Conservation (phyloP, 2,797 vertebrate genomes). For the Todus mexicanus region DNA sequence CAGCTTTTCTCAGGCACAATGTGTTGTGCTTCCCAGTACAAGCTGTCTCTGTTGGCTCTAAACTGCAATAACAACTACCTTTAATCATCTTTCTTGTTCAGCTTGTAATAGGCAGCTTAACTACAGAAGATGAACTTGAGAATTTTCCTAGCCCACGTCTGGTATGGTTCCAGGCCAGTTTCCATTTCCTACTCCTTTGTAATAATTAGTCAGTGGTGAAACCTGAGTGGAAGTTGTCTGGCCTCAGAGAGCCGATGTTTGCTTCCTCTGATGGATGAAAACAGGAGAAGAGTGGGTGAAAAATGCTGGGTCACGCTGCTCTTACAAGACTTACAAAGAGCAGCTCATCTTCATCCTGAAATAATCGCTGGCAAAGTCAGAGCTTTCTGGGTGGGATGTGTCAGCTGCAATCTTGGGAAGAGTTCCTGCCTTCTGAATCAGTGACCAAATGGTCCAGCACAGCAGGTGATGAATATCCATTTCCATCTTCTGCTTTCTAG, state of each 20-base stretch:
- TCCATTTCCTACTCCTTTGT: neutral
- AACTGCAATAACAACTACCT: conserved; percentile 33
- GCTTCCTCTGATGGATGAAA: neutral
- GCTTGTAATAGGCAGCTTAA: neutral
- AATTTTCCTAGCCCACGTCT: neutral
- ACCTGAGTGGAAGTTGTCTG: conserved; percentile 19
- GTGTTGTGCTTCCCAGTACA: conserved; percentile 18
- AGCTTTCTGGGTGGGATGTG: neutral
- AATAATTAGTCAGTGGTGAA: conserved; percentile 22
- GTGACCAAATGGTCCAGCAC: neutral
- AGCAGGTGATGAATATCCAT: neutral
- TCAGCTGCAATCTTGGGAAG: neutral
- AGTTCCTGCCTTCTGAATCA: neutral
- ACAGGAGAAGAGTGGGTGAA: neutral
- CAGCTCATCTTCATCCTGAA: neutral
- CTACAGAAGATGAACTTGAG: neutral
- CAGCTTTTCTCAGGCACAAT: neutral
- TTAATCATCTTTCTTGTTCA: conserved; percentile 35
- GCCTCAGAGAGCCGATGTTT: neutral
- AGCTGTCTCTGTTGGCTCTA: conserved; percentile 34
- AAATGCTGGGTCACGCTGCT: neutral
- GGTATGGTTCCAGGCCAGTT: neutral
- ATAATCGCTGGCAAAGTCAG: neutral
- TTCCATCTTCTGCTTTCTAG: neutral
- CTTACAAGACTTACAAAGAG: neutral